Conservation (phyloP, 92 coral and sea anemone genomes). For the Paragorgia papillata region DNA sequence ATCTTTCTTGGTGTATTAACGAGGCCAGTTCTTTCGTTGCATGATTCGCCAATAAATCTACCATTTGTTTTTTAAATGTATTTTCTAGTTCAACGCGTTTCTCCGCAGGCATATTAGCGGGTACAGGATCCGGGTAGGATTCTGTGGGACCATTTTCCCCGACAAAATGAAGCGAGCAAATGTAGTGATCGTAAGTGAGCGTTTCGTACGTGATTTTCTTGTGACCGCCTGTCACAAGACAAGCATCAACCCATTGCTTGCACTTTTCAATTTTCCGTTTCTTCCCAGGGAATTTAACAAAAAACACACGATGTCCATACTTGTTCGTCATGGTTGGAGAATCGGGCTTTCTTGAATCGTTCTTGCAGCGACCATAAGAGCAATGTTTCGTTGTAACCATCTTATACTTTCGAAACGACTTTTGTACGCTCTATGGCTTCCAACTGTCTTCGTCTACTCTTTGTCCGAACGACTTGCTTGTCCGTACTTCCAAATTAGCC, state of each 20-base stretch:
- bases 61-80: conserved; percentile 32
- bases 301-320: conserved; percentile 51
- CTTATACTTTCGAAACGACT: not conserved
- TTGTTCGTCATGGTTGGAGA: conserved; percentile 49
- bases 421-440: too few species aligned
- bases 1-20: not conserved
- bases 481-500: conserved; percentile 47
- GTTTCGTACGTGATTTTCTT: conserved; percentile 56
- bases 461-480: conserved; percentile 26
- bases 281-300: conserved; percentile 58
- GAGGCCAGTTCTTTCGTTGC: conserved; percentile 32
- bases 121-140: conserved; percentile 53
- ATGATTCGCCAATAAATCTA: not conserved
- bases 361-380: conserved; percentile 54
- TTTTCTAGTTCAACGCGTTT: conserved; percentile 51
- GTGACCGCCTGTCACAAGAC: conserved; percentile 45
- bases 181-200: conserved; percentile 58
- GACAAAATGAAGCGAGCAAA: conserved; percentile 63
- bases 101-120: conserved; percentile 45
- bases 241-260: conserved; percentile 51
- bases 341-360: conserved; percentile 58
- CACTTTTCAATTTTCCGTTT: conserved; percentile 41
- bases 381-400: conserved; percentile 57
- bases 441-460: not conserved
- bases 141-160: conserved; percentile 60